Percentiles rank a stretch among this genome's conserved stretches.
These are phyloP conservation scores for Erebia epiphron DNA, from an alignment of 2,888 invertebrate genomes.

Conservation along the genomic window DNA sequence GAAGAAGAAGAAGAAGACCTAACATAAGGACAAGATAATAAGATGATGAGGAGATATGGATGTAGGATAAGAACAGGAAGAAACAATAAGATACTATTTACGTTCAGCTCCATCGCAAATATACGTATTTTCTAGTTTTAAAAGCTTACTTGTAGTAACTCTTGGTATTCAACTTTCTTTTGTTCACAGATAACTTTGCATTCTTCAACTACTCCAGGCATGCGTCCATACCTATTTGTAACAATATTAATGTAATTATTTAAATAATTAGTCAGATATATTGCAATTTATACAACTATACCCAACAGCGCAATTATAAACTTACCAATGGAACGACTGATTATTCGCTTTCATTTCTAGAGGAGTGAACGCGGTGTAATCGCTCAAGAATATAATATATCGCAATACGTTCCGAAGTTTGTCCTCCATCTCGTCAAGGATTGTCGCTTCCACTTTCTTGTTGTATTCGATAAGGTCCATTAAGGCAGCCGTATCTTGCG, in stretches of 20 bases:
- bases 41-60: too few relatives aligned
- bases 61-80: too few relatives aligned
- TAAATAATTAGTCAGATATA: too few relatives aligned
- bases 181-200: conserved; percentile 90
- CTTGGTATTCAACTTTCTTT: conserved; percentile 94
- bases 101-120: neutral
- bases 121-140: neutral
- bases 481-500: conserved; percentile 92
- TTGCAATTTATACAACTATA: too few relatives aligned
- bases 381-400: conserved; percentile 92
- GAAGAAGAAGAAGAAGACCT: too few relatives aligned
- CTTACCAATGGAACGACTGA: conserved; percentile 91
- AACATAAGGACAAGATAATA: too few relatives aligned
- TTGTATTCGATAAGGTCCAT: conserved; percentile 92
- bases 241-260: neutral
- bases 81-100: neutral
- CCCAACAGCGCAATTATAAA: neutral
- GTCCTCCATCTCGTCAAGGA: conserved; percentile 89
- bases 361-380: conserved; percentile 90
- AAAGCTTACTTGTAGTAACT: conserved; percentile 84
- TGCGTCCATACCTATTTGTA: conserved; percentile 85
- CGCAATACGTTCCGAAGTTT: conserved; percentile 86
- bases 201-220: conserved; percentile 92
- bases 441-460: conserved; percentile 86
- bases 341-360: conserved; percentile 95